phyloP scores from a whole-genome alignment of 2,113 vertebrate genomes.

The Saguinus midas region DNA sequence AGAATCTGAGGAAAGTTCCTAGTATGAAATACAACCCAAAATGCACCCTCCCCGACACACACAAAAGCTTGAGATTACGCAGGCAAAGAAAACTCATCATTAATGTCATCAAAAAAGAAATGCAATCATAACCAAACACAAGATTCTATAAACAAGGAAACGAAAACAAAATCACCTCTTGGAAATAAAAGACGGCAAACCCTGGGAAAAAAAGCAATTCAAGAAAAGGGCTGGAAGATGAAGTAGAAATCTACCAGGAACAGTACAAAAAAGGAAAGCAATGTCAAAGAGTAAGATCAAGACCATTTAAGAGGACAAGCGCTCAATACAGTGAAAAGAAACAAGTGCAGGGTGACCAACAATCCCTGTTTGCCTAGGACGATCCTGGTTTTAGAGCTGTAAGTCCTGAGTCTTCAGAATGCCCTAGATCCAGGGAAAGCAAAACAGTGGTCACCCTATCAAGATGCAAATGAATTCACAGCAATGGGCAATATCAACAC shows the following conservation, averaged over 20 bases:
- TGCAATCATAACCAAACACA: background rate
- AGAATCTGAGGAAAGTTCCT: background rate
- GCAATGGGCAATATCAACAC: background rate
- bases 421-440: background rate
- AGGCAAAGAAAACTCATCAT: background rate
- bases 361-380: background rate
- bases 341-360: background rate
- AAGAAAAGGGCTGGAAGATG: background rate
- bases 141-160: background rate
- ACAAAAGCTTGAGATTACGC: background rate
- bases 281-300: background rate
- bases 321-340: background rate
- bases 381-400: background rate
- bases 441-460: background rate
- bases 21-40: background rate
- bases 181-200: background rate
- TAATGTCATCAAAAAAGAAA: background rate
- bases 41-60: background rate
- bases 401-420: background rate
- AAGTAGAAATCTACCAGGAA: conserved; percentile 21
- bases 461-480: background rate
- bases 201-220: background rate
- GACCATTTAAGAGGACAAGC: background rate
- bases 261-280: background rate
- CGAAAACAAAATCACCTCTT: conserved; percentile 13